phyloP scores from a whole-genome alignment of 2,888 invertebrate genomes.

The Amphipyra berbera region DNA sequence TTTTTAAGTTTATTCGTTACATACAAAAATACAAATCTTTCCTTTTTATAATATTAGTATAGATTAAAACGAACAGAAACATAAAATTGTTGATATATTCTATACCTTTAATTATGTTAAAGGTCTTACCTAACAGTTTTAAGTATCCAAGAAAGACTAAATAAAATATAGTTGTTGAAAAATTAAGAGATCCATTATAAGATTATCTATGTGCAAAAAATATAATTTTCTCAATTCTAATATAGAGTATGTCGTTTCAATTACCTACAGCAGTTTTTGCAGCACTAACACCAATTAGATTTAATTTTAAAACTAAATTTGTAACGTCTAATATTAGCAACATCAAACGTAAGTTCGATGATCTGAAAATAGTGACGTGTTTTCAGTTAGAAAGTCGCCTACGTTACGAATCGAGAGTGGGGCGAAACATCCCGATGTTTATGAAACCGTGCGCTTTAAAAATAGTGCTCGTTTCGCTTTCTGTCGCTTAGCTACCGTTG shows the following conservation, averaged over 20 bases:
- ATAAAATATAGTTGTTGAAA: too few relatives aligned
- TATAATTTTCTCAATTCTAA: constrained; percentile 6
- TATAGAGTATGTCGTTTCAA: background rate
- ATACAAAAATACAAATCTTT: too few relatives aligned
- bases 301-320: constrained; percentile 27
- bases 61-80: background rate
- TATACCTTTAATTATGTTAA: too few relatives aligned
- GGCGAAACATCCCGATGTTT: constrained; percentile 46
- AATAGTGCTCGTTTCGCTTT: constrained; percentile 50
- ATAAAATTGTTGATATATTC: background rate
- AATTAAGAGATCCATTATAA: too few relatives aligned
- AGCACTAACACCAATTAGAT: constrained; percentile 9
- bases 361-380: constrained; percentile 46
- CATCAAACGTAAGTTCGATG: constrained; percentile 53
- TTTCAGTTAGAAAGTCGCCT: constrained; percentile 47
- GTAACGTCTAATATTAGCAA: constrained; percentile 37
- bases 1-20: too few relatives aligned
- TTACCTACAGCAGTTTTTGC: constrained; percentile 5
- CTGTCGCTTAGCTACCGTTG: constrained; percentile 52
- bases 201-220: background rate
- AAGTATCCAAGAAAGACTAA: too few relatives aligned
- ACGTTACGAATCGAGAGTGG: constrained; percentile 33
- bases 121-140: too few relatives aligned
- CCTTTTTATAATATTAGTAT: too few relatives aligned
- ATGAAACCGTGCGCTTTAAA: constrained; percentile 50